Conservation (phyloP, 2,113 vertebrate genomes). For the Saccopteryx bilineata region DNA sequence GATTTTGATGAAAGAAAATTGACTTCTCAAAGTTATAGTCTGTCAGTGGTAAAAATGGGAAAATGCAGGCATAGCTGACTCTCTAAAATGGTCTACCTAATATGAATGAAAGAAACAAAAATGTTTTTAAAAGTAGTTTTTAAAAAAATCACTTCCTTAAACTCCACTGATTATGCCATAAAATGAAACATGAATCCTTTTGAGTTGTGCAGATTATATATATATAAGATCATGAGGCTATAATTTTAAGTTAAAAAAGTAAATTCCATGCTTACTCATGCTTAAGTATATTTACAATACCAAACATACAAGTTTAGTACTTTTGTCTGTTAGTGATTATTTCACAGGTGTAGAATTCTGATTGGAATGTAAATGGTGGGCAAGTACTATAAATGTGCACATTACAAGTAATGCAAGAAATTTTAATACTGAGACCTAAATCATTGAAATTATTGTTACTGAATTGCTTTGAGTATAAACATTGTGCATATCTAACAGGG, state of each 20-base stretch:
- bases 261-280: constrained; percentile 89
- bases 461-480: constrained; percentile 89
- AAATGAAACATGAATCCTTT: constrained; percentile 27
- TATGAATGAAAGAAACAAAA: not conserved
- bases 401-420: constrained; percentile 88
- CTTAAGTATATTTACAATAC: constrained; percentile 73
- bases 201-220: not conserved
- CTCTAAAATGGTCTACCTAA: not conserved
- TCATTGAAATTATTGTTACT: constrained; percentile 89
- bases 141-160: constrained; percentile 7
- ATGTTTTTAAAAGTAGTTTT: not conserved
- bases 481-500: constrained; percentile 88
- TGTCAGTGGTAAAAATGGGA: not conserved
- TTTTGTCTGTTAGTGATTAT: constrained; percentile 91
- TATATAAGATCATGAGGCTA: not conserved
- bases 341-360: constrained; percentile 91
- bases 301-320: constrained; percentile 90
- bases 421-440: constrained; percentile 87
- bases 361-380: constrained; percentile 90
- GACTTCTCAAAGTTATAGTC: constrained; percentile 16
- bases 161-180: not conserved
- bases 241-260: not conserved
- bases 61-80: not conserved
- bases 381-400: constrained; percentile 90
- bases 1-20: not conserved